Percentiles rank a stretch among this genome's conserved stretches.
Evolutionary conservation across 2,888 invertebrate genomes (phyloP).

Genomic region (Mesorhabditis spiculigera): DNA sequence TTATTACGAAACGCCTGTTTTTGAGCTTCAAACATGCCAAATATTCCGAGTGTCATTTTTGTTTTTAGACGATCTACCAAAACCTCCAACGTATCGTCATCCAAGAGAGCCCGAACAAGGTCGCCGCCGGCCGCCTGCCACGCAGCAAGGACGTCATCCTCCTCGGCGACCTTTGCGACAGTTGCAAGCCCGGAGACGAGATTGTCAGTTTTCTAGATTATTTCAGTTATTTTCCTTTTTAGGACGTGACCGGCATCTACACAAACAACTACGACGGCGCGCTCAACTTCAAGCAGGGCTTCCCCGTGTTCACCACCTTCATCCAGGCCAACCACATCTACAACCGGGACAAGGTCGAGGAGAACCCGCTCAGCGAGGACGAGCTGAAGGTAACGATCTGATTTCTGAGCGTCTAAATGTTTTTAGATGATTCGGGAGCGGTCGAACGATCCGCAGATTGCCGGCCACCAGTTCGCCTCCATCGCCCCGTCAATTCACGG

Average conservation of each 20-base stretch:
- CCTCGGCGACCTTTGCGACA: slow-evolving; percentile 88
- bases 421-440: slow-evolving; percentile 49
- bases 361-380: slow-evolving; percentile 89
- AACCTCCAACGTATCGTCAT: slow-evolving; percentile 97
- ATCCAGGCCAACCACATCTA: slow-evolving; percentile 91
- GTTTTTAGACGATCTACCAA: slow-evolving; percentile 82
- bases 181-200: slow-evolving; percentile 97
- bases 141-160: slow-evolving; percentile 94
- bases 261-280: slow-evolving; percentile 97
- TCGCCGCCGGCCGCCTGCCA: slow-evolving; percentile 95
- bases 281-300: slow-evolving; percentile 83
- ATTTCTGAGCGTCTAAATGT: not conserved
- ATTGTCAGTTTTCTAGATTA: slow-evolving; percentile 66
- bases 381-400: slow-evolving; percentile 72
- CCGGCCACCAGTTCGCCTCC: slow-evolving; percentile 74
- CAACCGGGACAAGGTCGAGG: slow-evolving; percentile 68
- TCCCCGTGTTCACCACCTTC: slow-evolving; percentile 96
- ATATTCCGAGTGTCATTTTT: not conserved
- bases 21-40: not conserved
- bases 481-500: slow-evolving; percentile 97
- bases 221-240: slow-evolving; percentile 9
- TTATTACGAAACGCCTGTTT: not conserved
- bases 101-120: slow-evolving; percentile 95
- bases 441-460: slow-evolving; percentile 53
- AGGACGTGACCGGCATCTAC: slow-evolving; percentile 77